These are phyloP conservation scores for Cygnus atratus DNA, from an alignment of 2,113 vertebrate genomes.

Conservation along the genomic window DNA sequence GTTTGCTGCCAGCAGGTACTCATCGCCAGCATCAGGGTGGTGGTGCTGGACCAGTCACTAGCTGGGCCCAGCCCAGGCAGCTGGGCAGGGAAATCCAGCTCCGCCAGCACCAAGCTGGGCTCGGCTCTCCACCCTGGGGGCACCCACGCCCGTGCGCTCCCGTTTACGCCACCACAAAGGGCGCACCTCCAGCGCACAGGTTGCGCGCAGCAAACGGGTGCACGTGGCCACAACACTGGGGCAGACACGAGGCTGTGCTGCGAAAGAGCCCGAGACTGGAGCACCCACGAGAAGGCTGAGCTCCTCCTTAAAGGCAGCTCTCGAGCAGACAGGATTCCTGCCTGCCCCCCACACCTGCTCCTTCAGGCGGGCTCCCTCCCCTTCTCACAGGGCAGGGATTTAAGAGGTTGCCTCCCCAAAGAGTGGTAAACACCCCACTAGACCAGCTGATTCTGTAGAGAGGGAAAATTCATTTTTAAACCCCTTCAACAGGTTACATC, in stretches of 20 bases:
- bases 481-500: not conserved
- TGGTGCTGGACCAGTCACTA: not conserved
- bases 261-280: not conserved
- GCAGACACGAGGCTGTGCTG: not conserved
- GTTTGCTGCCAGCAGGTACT: not conserved
- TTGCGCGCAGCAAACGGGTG: not conserved
- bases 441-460: not conserved
- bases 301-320: not conserved
- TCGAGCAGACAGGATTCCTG: not conserved
- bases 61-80: not conserved
- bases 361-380: not conserved
- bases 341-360: not conserved
- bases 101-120: not conserved
- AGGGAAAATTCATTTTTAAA: not conserved
- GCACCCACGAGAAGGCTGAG: not conserved
- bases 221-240: not conserved
- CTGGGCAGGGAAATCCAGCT: not conserved
- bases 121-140: not conserved
- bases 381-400: not conserved
- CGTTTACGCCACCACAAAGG: not conserved
- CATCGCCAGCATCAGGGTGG: not conserved
- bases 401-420: not conserved
- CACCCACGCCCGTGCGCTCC: not conserved
- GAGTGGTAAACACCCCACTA: not conserved
- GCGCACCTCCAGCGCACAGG: not conserved